Conservation (phyloP, 2,113 vertebrate genomes). For the Alexandromys fortis region DNA sequence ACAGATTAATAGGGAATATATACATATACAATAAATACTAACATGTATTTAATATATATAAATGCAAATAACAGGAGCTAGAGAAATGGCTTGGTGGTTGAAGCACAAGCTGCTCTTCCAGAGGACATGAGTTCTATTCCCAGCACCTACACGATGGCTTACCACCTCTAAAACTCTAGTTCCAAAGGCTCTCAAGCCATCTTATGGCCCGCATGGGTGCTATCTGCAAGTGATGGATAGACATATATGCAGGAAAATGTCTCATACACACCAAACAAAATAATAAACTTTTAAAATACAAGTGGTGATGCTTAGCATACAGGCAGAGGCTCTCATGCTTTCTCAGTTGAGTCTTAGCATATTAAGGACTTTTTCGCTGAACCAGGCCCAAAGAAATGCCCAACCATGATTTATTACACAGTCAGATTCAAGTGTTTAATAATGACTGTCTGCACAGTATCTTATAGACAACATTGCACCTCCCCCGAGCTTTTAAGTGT, state of each 20-base stretch:
- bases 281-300: not conserved
- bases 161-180: not conserved
- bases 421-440: not conserved
- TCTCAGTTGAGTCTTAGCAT: not conserved
- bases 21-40: not conserved
- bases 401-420: not conserved
- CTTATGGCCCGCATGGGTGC: not conserved
- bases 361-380: not conserved
- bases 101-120: not conserved
- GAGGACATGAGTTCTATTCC: not conserved
- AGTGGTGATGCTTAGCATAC: not conserved
- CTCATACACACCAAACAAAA: not conserved
- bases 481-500: not conserved
- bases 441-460: not conserved
- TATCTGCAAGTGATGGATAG: not conserved
- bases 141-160: not conserved
- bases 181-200: not conserved
- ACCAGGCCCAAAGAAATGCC: not conserved
- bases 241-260: not conserved
- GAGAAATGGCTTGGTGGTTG: not conserved
- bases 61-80: not conserved
- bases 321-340: not conserved
- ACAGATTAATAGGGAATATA: too few species aligned
- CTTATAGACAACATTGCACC: not conserved
- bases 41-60: too few species aligned